Percentiles rank a stretch among this genome's conserved stretches.
phyloP scores from a whole-genome alignment of 2,888 invertebrate species.

The Eumerus sabulonum region DNA sequence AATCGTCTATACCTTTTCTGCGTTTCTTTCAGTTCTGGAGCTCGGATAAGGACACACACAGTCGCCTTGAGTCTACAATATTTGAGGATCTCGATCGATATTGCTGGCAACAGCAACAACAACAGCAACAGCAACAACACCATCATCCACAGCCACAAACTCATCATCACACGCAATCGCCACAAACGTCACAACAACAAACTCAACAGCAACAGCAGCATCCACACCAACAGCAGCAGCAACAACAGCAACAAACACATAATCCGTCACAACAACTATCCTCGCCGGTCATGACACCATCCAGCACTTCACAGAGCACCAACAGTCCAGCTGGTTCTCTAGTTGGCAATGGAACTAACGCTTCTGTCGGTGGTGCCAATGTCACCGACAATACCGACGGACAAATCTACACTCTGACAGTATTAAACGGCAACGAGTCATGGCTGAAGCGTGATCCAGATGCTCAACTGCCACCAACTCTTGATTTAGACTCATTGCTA shows the following conservation, averaged over 20 bases:
- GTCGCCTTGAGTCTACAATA: slow-evolving; percentile 86
- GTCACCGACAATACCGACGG: slow-evolving; percentile 84
- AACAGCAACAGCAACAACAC: slow-evolving; percentile 69
- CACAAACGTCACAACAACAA: slow-evolving; percentile 76
- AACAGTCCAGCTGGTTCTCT: slow-evolving; percentile 69
- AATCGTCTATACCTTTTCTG: slow-evolving; percentile 8
- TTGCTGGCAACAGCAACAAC: slow-evolving; percentile 86
- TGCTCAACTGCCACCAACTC: slow-evolving; percentile 80
- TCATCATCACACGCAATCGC: slow-evolving; percentile 78
- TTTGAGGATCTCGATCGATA: slow-evolving; percentile 92
- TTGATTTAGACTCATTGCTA: slow-evolving; percentile 90
- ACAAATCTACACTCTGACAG: slow-evolving; percentile 90
- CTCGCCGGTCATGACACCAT: slow-evolving; percentile 49
- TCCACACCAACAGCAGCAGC: slow-evolving; percentile 81
- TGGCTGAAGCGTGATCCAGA: slow-evolving; percentile 84
- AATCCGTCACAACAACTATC: slow-evolving; percentile 66
- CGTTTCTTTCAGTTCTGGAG: slow-evolving; percentile 76
- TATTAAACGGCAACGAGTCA: slow-evolving; percentile 87
- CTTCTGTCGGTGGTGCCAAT: slow-evolving; percentile 73
- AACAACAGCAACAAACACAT: slow-evolving; percentile 79
- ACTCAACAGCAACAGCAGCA: slow-evolving; percentile 67
- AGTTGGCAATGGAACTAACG: slow-evolving; percentile 70
- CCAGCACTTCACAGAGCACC: slow-evolving; percentile 55
- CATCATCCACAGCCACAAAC: slow-evolving; percentile 69
- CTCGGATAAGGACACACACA: slow-evolving; percentile 82